Evolutionary conservation across 2,888 invertebrate genomes (phyloP).

Genomic region (Acheta domesticus): DNA sequence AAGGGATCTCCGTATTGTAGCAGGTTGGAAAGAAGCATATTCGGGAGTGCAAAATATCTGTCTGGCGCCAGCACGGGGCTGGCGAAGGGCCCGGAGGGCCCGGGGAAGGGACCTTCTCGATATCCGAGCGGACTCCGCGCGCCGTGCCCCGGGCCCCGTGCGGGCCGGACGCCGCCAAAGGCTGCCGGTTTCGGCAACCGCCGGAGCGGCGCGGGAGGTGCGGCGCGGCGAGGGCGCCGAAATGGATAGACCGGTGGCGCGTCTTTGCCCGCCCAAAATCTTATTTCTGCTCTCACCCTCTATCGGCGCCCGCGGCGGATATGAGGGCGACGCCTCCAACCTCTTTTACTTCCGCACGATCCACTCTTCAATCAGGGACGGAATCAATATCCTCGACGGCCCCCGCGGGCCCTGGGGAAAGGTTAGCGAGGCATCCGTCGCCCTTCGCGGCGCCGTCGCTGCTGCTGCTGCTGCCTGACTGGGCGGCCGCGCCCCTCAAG

Average conservation of each 20-base stretch:
- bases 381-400: slow-evolving; percentile 7
- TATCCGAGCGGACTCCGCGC: too few relatives aligned
- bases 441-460: neutral
- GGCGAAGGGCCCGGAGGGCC: too few relatives aligned
- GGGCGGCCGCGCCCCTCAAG: neutral
- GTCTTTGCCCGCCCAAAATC: slow-evolving; percentile 7
- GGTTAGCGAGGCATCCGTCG: neutral
- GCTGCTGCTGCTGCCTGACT: neutral
- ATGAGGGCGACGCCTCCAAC: neutral
- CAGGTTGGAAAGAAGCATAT: too few relatives aligned
- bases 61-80: too few relatives aligned
- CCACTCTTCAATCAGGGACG: slow-evolving; percentile 18
- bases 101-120: too few relatives aligned
- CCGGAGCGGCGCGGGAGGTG: too few relatives aligned
- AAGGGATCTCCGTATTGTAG: too few relatives aligned
- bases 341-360: slow-evolving; percentile 9
- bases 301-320: neutral
- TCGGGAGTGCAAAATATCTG: too few relatives aligned
- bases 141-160: too few relatives aligned
- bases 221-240: neutral
- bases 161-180: too few relatives aligned
- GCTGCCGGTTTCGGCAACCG: too few relatives aligned
- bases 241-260: neutral
- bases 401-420: neutral
- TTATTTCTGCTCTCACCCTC: neutral